Conservation (phyloP, 1,140 invertebrate genomes). For the Apis dorsata region DNA sequence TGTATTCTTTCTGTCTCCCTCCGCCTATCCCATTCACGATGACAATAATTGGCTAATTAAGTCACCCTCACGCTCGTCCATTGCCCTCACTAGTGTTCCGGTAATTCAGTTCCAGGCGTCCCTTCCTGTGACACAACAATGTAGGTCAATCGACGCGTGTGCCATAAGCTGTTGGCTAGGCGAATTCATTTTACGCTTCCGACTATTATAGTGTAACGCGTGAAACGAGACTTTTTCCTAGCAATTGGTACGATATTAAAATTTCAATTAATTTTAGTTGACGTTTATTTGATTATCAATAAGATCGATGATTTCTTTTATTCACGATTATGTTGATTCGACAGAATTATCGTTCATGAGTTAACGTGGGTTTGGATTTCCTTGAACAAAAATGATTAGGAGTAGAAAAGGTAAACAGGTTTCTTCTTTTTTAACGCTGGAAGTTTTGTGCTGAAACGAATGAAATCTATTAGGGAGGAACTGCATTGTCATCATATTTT, state of each 20-base stretch:
- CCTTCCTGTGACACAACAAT: conserved; percentile 57
- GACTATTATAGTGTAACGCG: neutral
- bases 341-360: neutral
- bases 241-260: too few species aligned
- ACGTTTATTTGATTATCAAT: too few species aligned
- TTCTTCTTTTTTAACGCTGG: neutral
- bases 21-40: conserved; percentile 9
- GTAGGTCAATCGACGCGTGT: conserved; percentile 65
- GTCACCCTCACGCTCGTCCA: conserved; percentile 57
- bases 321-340: neutral
- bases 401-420: conserved; percentile 13
- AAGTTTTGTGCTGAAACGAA: neutral
- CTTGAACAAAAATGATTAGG: neutral
- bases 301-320: too few species aligned
- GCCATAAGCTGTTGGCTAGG: conserved; percentile 48
- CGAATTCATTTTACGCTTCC: conserved; percentile 52
- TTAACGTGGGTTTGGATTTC: neutral
- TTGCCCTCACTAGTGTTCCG: conserved; percentile 37
- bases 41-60: conserved; percentile 64
- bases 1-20: neutral
- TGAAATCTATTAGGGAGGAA: neutral
- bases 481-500: neutral
- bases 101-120: conserved; percentile 56
- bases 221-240: too few species aligned
- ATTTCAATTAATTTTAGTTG: too few species aligned